These are phyloP conservation scores for Coregonus ussuriensis DNA, from an alignment of 2,797 vertebrate genomes.

Conservation along the genomic window DNA sequence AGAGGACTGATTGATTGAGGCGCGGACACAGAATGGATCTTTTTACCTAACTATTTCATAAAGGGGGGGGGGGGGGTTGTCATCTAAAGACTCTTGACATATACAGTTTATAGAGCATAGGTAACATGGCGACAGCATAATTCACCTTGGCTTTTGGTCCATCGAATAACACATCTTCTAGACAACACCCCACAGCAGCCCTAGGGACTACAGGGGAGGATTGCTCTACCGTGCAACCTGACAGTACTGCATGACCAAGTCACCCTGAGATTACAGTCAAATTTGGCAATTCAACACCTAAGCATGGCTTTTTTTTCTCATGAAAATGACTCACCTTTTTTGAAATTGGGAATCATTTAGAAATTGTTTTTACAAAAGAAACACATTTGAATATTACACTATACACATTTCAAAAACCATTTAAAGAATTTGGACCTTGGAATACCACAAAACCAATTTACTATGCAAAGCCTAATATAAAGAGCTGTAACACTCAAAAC, in stretches of 20 bases:
- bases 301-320: slow-evolving; percentile 84
- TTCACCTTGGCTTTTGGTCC: slow-evolving; percentile 66
- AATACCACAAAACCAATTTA: slow-evolving; percentile 89
- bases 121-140: slow-evolving; percentile 69
- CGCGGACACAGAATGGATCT: slow-evolving; percentile 55
- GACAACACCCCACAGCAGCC: slow-evolving; percentile 45
- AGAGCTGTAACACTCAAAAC: slow-evolving; percentile 91
- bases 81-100: slow-evolving; percentile 76
- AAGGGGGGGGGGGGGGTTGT: slow-evolving; percentile 63
- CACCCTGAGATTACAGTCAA: slow-evolving; percentile 71
- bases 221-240: slow-evolving; percentile 48
- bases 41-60: slow-evolving; percentile 76
- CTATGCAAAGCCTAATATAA: slow-evolving; percentile 86
- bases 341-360: slow-evolving; percentile 81
- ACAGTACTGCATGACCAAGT: slow-evolving; percentile 62
- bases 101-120: slow-evolving; percentile 73
- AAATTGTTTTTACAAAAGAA: slow-evolving; percentile 84
- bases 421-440: slow-evolving; percentile 75
- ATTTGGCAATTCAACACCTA: slow-evolving; percentile 94
- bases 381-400: slow-evolving; percentile 77
- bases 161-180: slow-evolving; percentile 52
- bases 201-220: slow-evolving; percentile 48
- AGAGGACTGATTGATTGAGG: slow-evolving; percentile 29
- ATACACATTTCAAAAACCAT: slow-evolving; percentile 80
- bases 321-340: slow-evolving; percentile 76